A percentile compares a stretch with the other conserved stretches of the same genome.
Conservation (phyloP, 2,797 vertebrate genomes). For the Odontamblyopus rebecca region DNA sequence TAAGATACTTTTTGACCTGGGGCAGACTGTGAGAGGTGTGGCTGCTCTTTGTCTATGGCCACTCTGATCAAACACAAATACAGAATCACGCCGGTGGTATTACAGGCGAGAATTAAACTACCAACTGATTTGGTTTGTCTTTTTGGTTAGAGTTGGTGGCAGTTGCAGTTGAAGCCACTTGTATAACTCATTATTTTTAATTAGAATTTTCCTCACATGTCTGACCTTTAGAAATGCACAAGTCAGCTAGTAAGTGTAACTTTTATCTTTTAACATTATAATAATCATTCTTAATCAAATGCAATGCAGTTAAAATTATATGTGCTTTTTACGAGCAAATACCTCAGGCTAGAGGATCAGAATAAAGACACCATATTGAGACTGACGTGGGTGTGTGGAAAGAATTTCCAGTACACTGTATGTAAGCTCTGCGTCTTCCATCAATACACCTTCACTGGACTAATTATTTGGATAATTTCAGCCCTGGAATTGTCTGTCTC, state of each 20-base stretch:
- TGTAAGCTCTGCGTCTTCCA: too few species aligned
- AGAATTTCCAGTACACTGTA: background rate
- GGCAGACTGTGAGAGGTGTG: background rate
- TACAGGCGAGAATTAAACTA: too few species aligned
- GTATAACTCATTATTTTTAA: slow-evolving; percentile 46
- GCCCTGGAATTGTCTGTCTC: too few species aligned
- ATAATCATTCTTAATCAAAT: background rate
- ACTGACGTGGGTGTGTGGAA: background rate
- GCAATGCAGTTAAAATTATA: background rate
- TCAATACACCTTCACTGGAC: too few species aligned
- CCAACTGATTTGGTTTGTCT: too few species aligned
- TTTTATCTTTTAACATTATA: background rate
- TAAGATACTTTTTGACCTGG: background rate
- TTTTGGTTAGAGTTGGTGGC: background rate
- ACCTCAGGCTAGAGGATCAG: background rate
- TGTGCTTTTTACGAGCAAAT: background rate
- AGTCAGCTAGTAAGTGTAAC: slow-evolving; percentile 14
- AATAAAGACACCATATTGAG: background rate
- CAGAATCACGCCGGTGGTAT: background rate
- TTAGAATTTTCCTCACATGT: slow-evolving; percentile 20
- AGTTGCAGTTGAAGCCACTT: slow-evolving; percentile 3
- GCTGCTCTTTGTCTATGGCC: background rate
- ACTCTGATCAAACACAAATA: background rate
- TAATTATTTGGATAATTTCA: too few species aligned
- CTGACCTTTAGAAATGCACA: slow-evolving; percentile 3